Evolutionary conservation across 2,113 vertebrate species (phyloP), one percentile per base, ranked within the genome.

Genomic region (Heterocephalus glaber): DNA sequence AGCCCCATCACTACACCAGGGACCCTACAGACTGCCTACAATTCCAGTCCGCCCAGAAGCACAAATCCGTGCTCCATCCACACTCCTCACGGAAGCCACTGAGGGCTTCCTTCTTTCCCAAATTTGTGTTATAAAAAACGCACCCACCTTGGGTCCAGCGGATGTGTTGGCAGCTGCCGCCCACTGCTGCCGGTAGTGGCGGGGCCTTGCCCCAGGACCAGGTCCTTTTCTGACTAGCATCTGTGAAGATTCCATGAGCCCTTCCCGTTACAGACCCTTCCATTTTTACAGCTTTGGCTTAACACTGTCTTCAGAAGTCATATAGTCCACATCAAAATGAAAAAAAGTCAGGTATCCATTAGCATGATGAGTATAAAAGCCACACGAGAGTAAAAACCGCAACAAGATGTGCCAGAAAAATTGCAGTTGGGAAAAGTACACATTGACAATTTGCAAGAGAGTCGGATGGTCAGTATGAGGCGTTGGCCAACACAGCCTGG

Each of bases 361-460:
- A 30, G 20, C 30, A 0, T 4, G 79, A 22, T 2, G 35, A 49
- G 74, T 26, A 33, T 11, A 28, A 24, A 77, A 66, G 10, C 38
- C 9, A 17, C 1, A 9, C 12, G 24, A 49, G 6, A 14, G 20
- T 11, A 2, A 26, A 41, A n/a, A 30, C n/a, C n/a, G 26, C 56
- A 74, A 58, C 87, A 26, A 11, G 7, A 19, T 3, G 1, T 1
- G 22, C 44, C 14, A 10, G 38, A 17, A 24, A 28, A 17, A 13
- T 8, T 44, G 41, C 79, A 49, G 68, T 35, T 38, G 26, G 0
- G 38, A 52, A 30, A 28, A 10, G 7, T 10, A 63, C 0, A 7
- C 5, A 1, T 0, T 9, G 7, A 9, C 66, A 2, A 0, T 5
- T 9, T 1, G 0, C 26, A 0, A 0, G 2, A 16, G 7, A 35